These are phyloP conservation scores for Perdita meconis DNA, from an alignment of 2,888 invertebrate genomes.

Conservation along the genomic window DNA sequence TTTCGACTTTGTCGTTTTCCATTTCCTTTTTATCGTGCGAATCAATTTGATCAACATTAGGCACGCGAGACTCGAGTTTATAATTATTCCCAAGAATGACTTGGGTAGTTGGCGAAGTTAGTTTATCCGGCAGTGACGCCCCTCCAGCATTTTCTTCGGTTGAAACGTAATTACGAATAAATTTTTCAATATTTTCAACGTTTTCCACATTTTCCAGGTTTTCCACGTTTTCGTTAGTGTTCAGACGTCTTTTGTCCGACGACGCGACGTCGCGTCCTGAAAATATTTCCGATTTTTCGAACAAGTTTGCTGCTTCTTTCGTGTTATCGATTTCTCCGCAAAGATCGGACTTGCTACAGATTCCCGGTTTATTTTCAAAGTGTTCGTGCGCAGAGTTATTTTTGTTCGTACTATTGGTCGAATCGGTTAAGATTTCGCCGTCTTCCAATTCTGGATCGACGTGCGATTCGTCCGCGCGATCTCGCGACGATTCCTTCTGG, in stretches of 20 bases:
- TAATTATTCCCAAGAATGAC: not conserved
- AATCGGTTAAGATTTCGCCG: not conserved
- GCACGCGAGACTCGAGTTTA: not conserved
- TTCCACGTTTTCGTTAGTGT: not conserved
- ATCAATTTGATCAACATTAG: not conserved
- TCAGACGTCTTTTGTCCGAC: not conserved
- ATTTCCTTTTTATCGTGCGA: not conserved
- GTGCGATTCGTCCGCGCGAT: not conserved
- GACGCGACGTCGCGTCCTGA: not conserved
- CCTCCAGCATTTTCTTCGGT: not conserved
- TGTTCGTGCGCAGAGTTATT: not conserved
- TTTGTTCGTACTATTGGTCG: not conserved
- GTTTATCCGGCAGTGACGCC: not conserved
- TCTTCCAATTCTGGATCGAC: constrained; percentile 9
- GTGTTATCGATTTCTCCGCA: not conserved
- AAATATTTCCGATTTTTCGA: not conserved
- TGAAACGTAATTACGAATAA: constrained; percentile 17
- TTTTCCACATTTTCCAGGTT: constrained; percentile 28
- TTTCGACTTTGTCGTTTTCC: not conserved
- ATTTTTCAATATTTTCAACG: constrained; percentile 43
- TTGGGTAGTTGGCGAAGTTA: not conserved
- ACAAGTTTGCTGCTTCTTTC: not conserved
- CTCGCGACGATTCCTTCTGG: not conserved
- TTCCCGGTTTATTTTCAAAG: not conserved
- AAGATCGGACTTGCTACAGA: not conserved